phyloP scores from a whole-genome alignment of 2,797 vertebrate genomes.

The Thamnophis elegans region DNA sequence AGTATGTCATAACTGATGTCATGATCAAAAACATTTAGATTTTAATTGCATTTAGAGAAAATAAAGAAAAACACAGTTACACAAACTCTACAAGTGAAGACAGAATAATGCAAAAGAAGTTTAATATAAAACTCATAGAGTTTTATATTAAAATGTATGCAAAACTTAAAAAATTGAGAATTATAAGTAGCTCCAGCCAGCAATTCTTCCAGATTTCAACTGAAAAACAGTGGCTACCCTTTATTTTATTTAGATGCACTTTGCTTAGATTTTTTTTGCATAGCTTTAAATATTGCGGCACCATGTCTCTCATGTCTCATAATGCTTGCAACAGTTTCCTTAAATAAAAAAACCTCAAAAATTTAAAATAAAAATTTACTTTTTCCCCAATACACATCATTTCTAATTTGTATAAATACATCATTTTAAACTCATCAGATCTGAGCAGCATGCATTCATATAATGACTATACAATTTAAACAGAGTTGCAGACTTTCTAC shows the following conservation, averaged over 20 bases:
- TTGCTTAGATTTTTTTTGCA: slow-evolving; percentile 63
- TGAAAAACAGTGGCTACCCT: slow-evolving; percentile 57
- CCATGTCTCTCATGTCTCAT: slow-evolving; percentile 59
- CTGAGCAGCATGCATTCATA: slow-evolving; percentile 77
- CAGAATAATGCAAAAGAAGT: slow-evolving; percentile 72
- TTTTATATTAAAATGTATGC: slow-evolving; percentile 61
- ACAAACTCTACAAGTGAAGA: slow-evolving; percentile 74
- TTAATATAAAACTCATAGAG: too few relatives aligned
- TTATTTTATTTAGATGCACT: slow-evolving; percentile 54
- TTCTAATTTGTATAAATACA: slow-evolving; percentile 77
- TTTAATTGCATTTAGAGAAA: slow-evolving; percentile 73
- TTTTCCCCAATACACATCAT: slow-evolving; percentile 70
- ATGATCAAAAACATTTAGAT: slow-evolving; percentile 70
- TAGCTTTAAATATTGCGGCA: slow-evolving; percentile 73
- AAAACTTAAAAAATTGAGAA: slow-evolving; percentile 64
- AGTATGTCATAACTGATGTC: slow-evolving; percentile 61
- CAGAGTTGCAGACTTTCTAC: slow-evolving; percentile 71
- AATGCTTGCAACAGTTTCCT: slow-evolving; percentile 58
- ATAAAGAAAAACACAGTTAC: slow-evolving; percentile 70
- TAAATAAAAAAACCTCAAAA: slow-evolving; percentile 25
- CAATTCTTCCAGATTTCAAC: slow-evolving; percentile 65
- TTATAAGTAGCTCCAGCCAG: slow-evolving; percentile 62
- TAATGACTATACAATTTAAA: slow-evolving; percentile 77
- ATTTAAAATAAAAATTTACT: slow-evolving; percentile 56
- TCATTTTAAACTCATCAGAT: slow-evolving; percentile 66